These are phyloP conservation scores for Latrodectus hesperus DNA, from an alignment of 2,888 invertebrate species.

Conservation along the genomic window DNA sequence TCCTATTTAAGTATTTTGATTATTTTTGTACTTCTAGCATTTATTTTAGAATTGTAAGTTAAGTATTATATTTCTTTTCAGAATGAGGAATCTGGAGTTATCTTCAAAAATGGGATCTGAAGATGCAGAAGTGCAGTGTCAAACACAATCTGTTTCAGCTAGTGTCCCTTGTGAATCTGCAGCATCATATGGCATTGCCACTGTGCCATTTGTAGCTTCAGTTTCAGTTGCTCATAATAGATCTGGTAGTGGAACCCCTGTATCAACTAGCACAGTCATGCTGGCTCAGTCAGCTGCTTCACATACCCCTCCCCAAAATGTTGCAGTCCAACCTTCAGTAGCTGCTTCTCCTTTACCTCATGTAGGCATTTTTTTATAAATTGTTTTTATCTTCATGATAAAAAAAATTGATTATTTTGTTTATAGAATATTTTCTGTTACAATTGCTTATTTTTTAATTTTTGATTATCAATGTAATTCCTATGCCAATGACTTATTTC, in stretches of 20 bases:
- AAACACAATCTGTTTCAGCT: constrained; percentile 61
- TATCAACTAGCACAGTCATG: constrained; percentile 53
- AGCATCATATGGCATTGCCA: constrained; percentile 58
- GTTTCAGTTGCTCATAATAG: constrained; percentile 54
- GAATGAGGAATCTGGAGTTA: constrained; percentile 5
- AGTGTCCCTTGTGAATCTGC: constrained; percentile 60
- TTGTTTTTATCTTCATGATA: no score
- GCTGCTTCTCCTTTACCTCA: constrained; percentile 64
- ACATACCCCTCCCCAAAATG: constrained; percentile 66
- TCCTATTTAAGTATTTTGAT: not conserved
- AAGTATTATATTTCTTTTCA: not conserved
- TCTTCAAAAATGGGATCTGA: constrained; percentile 58
- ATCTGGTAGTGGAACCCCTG: constrained; percentile 46
- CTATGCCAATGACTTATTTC: no score
- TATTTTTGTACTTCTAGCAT: not conserved
- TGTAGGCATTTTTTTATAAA: constrained; percentile 23
- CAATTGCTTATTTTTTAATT: no score
- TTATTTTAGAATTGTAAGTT: not conserved
- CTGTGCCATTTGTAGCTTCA: constrained; percentile 63
- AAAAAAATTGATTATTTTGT: no score
- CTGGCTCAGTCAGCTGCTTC: constrained; percentile 59
- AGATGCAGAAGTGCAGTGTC: constrained; percentile 63
- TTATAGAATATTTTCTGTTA: no score
- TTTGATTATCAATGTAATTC: no score
- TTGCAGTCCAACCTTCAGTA: constrained; percentile 63